Conservation (phyloP, 2,888 invertebrate genomes). For the Sesamia inferens region DNA sequence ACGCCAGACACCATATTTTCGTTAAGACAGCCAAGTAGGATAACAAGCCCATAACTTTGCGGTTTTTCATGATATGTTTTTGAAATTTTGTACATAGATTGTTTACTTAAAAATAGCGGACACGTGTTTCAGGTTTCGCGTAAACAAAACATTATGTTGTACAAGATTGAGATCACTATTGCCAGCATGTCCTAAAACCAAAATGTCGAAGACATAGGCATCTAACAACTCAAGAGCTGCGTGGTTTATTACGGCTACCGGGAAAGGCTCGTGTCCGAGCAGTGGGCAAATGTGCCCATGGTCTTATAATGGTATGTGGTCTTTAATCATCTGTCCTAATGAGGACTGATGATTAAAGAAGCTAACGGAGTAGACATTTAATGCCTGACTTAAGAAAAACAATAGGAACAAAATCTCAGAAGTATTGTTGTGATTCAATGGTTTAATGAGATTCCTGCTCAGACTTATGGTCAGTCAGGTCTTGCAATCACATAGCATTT, state of each 20-base stretch:
- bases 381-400: neutral
- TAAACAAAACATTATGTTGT: no score
- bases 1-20: no score
- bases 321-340: no score
- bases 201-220: neutral
- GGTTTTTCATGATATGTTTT: no score
- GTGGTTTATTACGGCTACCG: neutral
- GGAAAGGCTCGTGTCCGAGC: no score
- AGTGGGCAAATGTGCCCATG: no score
- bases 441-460: neutral
- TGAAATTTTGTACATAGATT: no score
- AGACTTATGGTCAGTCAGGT: neutral
- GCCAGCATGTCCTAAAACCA: neutral
- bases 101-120: no score
- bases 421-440: neutral
- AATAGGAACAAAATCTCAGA: neutral
- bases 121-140: no score
- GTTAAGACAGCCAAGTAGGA: no score
- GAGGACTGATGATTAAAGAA: neutral
- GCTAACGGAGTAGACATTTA: neutral
- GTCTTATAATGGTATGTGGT: no score
- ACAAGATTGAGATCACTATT: neutral
- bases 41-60: no score
- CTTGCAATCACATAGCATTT: neutral
- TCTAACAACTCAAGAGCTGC: neutral